Percentiles rank a stretch among this genome's conserved stretches.
Conservation (phyloP, 2,888 invertebrate species). For the Pseudeuparius sepicola region DNA sequence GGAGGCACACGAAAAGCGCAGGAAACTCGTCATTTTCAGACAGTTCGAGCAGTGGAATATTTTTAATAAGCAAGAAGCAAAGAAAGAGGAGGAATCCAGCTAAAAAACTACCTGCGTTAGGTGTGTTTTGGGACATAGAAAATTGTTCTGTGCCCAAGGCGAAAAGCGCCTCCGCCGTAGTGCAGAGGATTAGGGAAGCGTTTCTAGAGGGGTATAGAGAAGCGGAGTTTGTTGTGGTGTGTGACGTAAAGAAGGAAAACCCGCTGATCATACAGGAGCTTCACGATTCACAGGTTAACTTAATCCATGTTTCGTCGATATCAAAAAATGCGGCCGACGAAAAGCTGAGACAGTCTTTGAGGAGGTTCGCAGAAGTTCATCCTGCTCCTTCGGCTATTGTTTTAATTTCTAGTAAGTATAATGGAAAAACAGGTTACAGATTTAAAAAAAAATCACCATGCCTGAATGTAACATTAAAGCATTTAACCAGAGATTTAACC, state of each 20-base stretch:
- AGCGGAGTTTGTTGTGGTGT: slow-evolving; percentile 82
- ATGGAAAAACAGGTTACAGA: no score
- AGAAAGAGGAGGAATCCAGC: slow-evolving; percentile 19
- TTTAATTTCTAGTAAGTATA: slow-evolving; percentile 73
- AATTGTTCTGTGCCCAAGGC: slow-evolving; percentile 79
- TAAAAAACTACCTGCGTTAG: slow-evolving; percentile 49
- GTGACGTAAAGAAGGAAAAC: slow-evolving; percentile 77
- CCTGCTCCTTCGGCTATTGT: slow-evolving; percentile 58
- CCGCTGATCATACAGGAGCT: slow-evolving; percentile 67
- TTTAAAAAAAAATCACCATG: no score
- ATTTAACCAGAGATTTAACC: no score
- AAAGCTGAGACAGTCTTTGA: slow-evolving; percentile 72
- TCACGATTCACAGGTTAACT: slow-evolving; percentile 76
- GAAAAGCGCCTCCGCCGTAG: slow-evolving; percentile 69
- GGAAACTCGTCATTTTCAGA: slow-evolving; percentile 32
- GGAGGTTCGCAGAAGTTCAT: slow-evolving; percentile 74
- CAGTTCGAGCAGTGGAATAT: slow-evolving; percentile 26
- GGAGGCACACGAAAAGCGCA: slow-evolving; percentile 28
- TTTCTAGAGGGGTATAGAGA: slow-evolving; percentile 69
- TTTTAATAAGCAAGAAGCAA: slow-evolving; percentile 21
- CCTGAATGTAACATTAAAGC: no score
- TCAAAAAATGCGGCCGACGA: slow-evolving; percentile 88
- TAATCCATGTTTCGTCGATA: slow-evolving; percentile 75
- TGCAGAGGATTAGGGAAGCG: slow-evolving; percentile 62
- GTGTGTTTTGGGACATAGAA: slow-evolving; percentile 88